These are phyloP conservation scores for Eonycteris spelaea DNA, from an alignment of 2,113 vertebrate species.

Conservation along the genomic window DNA sequence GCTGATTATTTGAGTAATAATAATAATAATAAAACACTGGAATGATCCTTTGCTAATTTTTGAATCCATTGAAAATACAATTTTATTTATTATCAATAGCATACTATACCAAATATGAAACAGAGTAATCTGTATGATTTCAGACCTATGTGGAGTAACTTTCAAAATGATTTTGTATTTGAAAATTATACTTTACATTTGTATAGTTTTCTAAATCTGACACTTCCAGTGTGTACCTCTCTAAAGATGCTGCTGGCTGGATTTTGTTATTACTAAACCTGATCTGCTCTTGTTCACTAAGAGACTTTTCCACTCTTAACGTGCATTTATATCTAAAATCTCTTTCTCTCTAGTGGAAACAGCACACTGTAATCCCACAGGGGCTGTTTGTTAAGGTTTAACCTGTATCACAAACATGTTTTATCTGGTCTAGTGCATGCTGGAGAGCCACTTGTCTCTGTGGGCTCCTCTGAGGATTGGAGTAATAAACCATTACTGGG, in stretches of 20 bases:
- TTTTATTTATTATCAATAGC: neutral
- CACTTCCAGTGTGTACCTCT: fast-evolving
- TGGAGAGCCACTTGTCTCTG: constrained; percentile 27
- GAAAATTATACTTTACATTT: neutral
- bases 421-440: neutral
- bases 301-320: constrained; percentile 7
- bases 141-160: neutral
- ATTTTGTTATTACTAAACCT: neutral
- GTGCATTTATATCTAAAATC: constrained; percentile 37
- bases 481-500: neutral
- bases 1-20: neutral
- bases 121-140: neutral
- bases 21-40: neutral
- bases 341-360: neutral
- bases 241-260: neutral
- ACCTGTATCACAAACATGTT: constrained; percentile 23
- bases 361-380: neutral
- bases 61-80: neutral
- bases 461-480: neutral
- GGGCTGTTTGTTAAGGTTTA: constrained; percentile 44
- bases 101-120: neutral
- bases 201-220: neutral
- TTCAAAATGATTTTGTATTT: neutral
- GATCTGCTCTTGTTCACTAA: neutral
- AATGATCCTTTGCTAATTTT: neutral